phyloP scores from a whole-genome alignment of 2,888 invertebrate species.

The Amphipoea lucens region DNA sequence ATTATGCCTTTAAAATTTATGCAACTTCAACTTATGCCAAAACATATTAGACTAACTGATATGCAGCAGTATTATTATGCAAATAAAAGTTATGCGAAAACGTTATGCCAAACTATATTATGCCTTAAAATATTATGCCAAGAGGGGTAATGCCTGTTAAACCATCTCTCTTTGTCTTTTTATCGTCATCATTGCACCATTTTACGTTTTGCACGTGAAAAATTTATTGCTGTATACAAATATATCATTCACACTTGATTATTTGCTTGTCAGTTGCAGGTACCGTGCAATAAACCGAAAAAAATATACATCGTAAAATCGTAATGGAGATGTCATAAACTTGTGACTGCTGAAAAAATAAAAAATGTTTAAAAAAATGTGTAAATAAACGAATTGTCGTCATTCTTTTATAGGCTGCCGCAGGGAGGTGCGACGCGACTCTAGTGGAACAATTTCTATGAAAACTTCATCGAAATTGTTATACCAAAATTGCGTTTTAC shows the following conservation, averaged over 20 bases:
- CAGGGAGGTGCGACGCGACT: too few species aligned
- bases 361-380: background rate
- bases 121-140: too few species aligned
- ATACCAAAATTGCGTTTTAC: too few species aligned
- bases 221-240: conserved; percentile 30
- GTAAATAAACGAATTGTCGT: background rate
- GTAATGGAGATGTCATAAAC: conserved; percentile 28
- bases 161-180: background rate
- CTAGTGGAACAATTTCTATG: too few species aligned
- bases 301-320: conserved; percentile 32
- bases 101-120: too few species aligned
- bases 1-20: too few species aligned
- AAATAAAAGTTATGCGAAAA: too few species aligned
- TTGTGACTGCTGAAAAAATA: background rate
- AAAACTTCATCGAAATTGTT: too few species aligned
- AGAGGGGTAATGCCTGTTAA: background rate
- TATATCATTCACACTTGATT: conserved; percentile 24
- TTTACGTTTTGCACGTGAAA: conserved; percentile 33
- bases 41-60: too few species aligned
- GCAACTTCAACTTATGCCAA: too few species aligned
- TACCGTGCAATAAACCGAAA: conserved; percentile 17
- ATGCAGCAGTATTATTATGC: too few species aligned
- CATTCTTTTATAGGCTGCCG: background rate
- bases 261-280: conserved; percentile 28
- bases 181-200: conserved; percentile 2